A percentile compares a stretch with the other conserved stretches of the same genome.
These are phyloP conservation scores for Dolichotis patagonum DNA, from an alignment of 2,113 vertebrate genomes.

Conservation along the genomic window DNA sequence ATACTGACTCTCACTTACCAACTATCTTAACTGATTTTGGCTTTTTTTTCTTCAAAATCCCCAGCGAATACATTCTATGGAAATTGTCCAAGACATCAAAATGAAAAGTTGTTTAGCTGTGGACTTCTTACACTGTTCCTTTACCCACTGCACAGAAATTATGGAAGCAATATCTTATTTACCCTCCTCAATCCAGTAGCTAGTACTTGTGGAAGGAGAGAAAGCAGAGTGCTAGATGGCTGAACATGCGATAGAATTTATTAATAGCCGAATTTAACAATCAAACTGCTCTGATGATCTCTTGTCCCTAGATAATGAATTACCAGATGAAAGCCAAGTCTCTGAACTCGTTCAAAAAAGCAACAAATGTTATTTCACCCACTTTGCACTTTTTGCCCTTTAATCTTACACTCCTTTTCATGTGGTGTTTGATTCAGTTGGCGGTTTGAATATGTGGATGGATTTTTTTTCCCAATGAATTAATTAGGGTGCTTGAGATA, in stretches of 20 bases:
- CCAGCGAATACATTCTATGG: constrained; percentile 5
- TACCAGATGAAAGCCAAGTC: background rate
- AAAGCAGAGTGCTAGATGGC: background rate
- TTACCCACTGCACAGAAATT: background rate
- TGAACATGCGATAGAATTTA: background rate
- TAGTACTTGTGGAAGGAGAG: background rate
- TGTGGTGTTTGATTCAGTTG: background rate
- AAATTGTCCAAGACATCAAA: background rate
- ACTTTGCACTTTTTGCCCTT: constrained; percentile 16
- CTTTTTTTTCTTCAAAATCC: constrained; percentile 9
- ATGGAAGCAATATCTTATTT: background rate
- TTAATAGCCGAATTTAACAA: background rate
- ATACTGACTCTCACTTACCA: background rate
- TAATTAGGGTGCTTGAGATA: constrained; percentile 61
- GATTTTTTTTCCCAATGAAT: background rate
- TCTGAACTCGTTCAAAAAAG: background rate
- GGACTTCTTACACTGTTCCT: background rate
- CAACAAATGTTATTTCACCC: constrained; percentile 15
- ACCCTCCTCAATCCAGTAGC: background rate
- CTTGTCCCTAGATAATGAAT: background rate
- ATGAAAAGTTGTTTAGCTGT: background rate
- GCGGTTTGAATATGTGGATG: constrained; percentile 37
- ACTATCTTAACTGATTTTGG: constrained; percentile 46
- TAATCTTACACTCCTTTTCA: constrained; percentile 48
- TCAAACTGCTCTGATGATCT: constrained; percentile 9